Evolutionary conservation across 2,113 vertebrate species (phyloP), one percentile per base, ranked within the genome.

Genomic region (Etheostoma spectabile): DNA sequence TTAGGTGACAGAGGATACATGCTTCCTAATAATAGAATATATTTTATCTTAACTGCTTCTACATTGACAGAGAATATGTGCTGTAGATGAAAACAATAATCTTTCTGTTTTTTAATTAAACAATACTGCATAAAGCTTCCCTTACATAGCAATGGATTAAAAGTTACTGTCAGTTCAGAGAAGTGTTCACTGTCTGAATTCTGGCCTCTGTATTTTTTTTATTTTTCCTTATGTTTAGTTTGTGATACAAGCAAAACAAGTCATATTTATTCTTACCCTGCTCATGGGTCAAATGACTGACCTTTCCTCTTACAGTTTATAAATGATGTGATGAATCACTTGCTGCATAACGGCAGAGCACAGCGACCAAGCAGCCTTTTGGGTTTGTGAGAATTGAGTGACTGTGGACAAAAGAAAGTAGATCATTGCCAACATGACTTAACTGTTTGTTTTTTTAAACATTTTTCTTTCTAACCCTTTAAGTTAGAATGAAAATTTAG

Each of bases 321-420:
- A 90, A 89, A 90, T 86, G 81, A 59, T 78, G 38, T 64, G 78
- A 84, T 80, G 60, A 82, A 78, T 82, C 71, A 73, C 67, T 68
- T 62, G 27, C 33, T 24, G 75, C n/a, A 16, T 16, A 30, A 82
- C 46, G n/a, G 84, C 82, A 84, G 57, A 86, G 56, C 21, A 7
- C 45, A 27, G 52, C 8, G 5, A 24, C n/a, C 52, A 21, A 60
- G 21, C 46, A 62, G 38, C 22, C 69, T 62, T 69, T 46, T 24
- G 15, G 57, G 19, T 62, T 88, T 52, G 24, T 27, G 30, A 66
- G 48, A 84, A 84, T 12, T 11, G 1, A 55, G 21, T 66, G 64
- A 64, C 52, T 61, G 21, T 57, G 27, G 27, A 22, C 13, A 56
- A 71, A 1, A n/a, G 27, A 21, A 51, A 61, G 18, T 13, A 27